Evolutionary conservation across 1,140 invertebrate species (phyloP), one percentile per base, ranked within the genome.

Genomic region (Tyrophagus putrescentiae): DNA sequence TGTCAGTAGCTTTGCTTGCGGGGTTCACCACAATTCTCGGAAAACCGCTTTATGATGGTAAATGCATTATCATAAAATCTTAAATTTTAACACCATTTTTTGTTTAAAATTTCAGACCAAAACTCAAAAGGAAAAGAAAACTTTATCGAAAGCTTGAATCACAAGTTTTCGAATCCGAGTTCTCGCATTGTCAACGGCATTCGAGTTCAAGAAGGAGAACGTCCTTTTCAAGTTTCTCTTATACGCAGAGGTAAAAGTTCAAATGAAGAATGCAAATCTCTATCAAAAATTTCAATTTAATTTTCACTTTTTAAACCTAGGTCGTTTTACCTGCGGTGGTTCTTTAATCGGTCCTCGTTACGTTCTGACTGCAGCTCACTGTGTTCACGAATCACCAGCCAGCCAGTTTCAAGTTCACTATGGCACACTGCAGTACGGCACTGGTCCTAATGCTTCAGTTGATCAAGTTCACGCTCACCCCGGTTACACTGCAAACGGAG

Each of bases 311-410:
- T n/a, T n/a, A n/a, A n/a, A n/a, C n/a, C n/a, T n/a, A n/a, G n/a
- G n/a, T n/a, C n/a, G n/a, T n/a, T 54, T 54, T n/a, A 27, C 44
- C 69, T 95, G 90, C 68, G 89, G 87, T 0, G 91, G 89, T 4
- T 92, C 88, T 4, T 69, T 95, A 23, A 80, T 95, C 34, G 81
- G 82, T 0, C 79, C 84, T 0, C 73, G 78, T 18, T 94, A 88
- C 88, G 82, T 93, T 13, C 72, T 94, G 25, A 93, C 90, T 0
- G 88, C 89, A 23, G 59, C 63, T 1, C 63, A 64, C 36, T 64
- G 63, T 36, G 54, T 64, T 21, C n/a, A 48, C 31, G 48, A 21
- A 3, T 52, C 27, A 28, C 13, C 13, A 39, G 21, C 45, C 7
- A 29, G 31, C 31, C 7, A 7, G 7, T 7, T 48, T 29, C 23